phyloP scores from a whole-genome alignment of 2,797 vertebrate species.

The Gambelia wislizenii region DNA sequence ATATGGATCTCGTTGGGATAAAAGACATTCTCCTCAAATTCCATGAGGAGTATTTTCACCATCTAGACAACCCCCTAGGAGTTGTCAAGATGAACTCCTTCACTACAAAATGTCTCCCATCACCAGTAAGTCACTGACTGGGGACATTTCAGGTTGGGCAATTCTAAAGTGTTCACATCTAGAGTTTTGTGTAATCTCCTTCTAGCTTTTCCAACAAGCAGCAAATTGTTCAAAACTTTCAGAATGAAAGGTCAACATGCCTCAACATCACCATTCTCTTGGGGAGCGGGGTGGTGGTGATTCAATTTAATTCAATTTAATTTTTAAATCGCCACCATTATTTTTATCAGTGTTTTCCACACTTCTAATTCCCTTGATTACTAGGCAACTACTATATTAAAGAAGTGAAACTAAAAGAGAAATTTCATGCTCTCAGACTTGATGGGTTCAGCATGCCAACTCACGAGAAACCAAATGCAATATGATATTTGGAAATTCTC shows the following conservation, averaged over 20 bases:
- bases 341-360: slow-evolving; percentile 73
- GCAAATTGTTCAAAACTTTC: slow-evolving; percentile 40
- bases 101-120: neutral
- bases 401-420: slow-evolving; percentile 79
- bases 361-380: slow-evolving; percentile 78
- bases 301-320: no score
- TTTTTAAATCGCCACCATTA: slow-evolving; percentile 69
- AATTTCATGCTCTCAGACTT: slow-evolving; percentile 79
- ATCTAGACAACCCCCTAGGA: no score
- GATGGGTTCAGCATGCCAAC: slow-evolving; percentile 72
- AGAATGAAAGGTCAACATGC: slow-evolving; percentile 47
- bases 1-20: no score
- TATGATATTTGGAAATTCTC: slow-evolving; percentile 72
- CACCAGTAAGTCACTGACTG: neutral
- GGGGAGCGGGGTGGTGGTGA: slow-evolving; percentile 10
- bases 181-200: neutral
- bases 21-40: no score
- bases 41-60: no score
- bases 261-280: slow-evolving; percentile 50
- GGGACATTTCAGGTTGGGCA: neutral
- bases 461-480: slow-evolving; percentile 76
- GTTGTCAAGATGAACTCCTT: neutral
- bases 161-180: neutral
- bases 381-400: slow-evolving; percentile 76
- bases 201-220: neutral